phyloP scores from a whole-genome alignment of 2,113 vertebrate species.

The Carassius carassius region DNA sequence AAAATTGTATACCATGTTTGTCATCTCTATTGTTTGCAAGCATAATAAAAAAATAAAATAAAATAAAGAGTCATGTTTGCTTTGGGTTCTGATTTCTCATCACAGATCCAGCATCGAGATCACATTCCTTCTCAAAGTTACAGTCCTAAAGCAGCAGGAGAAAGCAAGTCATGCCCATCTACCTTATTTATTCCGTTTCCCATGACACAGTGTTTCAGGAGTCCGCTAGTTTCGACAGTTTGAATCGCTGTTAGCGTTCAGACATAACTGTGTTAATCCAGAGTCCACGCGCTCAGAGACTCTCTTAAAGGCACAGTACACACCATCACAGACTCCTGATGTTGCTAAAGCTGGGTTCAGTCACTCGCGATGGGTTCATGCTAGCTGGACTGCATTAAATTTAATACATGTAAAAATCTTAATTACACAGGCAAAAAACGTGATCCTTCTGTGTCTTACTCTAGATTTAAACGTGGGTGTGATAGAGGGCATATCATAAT shows the following conservation, averaged over 20 bases:
- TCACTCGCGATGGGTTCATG: background rate
- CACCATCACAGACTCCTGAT: background rate
- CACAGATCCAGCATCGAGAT: background rate
- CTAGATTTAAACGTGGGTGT: background rate
- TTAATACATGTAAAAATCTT: background rate
- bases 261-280: background rate
- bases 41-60: too few relatives aligned
- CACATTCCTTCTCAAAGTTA: conserved; percentile 1
- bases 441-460: background rate
- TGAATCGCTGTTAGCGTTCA: background rate
- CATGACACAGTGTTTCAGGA: conserved; percentile 59
- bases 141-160: background rate
- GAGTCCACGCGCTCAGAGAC: background rate
- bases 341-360: background rate
- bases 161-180: conserved; percentile 26
- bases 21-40: too few relatives aligned
- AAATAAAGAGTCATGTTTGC: background rate
- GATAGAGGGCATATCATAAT: background rate
- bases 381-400: too few relatives aligned
- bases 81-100: background rate
- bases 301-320: conserved; percentile 27
- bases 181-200: conserved; percentile 79
- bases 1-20: too few relatives aligned
- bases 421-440: background rate
- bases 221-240: background rate